Evolutionary conservation across 2,888 invertebrate species (phyloP).

Genomic region (Melangyna quadrimaculata): DNA sequence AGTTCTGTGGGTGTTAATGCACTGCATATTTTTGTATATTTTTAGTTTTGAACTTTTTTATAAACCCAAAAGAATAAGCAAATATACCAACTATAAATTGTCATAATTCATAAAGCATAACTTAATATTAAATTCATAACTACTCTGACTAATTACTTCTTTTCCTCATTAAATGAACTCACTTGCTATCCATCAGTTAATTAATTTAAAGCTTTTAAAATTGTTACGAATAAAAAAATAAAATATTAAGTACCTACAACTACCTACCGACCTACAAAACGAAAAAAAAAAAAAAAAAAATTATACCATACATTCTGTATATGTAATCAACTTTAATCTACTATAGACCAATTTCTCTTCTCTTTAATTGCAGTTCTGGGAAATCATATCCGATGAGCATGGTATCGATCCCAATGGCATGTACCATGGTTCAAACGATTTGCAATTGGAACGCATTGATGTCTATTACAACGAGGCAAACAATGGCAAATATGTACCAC

Average conservation of each 20-base stretch:
- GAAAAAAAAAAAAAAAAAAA: neutral
- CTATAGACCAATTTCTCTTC: constrained; percentile 22
- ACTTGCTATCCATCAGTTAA: constrained; percentile 2
- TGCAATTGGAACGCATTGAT: constrained; percentile 89
- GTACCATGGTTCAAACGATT: constrained; percentile 87
- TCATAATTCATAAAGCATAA: neutral
- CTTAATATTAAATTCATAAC: neutral
- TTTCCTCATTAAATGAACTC: neutral
- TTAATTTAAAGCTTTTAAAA: neutral
- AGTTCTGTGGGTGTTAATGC: too few species aligned
- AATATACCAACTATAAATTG: neutral
- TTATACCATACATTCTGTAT: constrained; percentile 1
- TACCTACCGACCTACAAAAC: neutral
- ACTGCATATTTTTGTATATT: too few species aligned
- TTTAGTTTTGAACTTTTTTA: too few species aligned
- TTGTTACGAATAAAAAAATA: neutral
- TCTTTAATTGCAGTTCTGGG: constrained; percentile 85
- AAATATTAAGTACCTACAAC: neutral
- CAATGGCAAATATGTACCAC: constrained; percentile 89
- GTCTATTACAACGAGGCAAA: constrained; percentile 91
- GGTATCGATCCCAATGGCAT: constrained; percentile 88
- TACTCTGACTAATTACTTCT: neutral
- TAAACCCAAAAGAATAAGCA: neutral
- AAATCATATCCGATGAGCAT: constrained; percentile 91
- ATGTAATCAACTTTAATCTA: constrained; percentile 39